Base-by-base conservation (phyloP, 1,140 invertebrate genomes). In the Trichonephila inaurata region DNA sequence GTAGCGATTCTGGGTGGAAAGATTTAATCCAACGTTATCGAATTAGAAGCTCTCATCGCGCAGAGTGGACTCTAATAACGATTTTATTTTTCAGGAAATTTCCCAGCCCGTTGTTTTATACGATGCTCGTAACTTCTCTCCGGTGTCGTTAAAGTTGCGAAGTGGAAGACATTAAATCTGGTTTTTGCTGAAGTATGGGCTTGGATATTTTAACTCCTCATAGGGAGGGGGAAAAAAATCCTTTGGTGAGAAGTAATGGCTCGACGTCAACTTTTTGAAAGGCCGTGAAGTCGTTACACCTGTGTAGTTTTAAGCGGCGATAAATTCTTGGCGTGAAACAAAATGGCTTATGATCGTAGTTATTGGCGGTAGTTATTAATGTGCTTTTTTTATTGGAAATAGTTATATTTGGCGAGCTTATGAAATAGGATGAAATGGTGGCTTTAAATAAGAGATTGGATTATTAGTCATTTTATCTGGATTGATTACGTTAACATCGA, bases 151-250 rank as follows among this genome's bases (percentile, higher is more conserved):
- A 85, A 85, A 85, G 12, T 85, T 85, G 60, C 6, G 28, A 28
- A 85, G 28, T 44, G 51, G 83, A 51, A n/a, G 83, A 51, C 58
- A 61, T 61, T 85, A 85, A 85, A 85, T 85, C 83, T 24, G n/a
- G 83, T 58, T 60, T 85, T 60, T 85, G 83, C 51, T 58, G 51
- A 51, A 51, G 51, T 51, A 81, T 81, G 28, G n/a, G 28, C 28
- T 81, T 21, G 28, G 83, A 85, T 85, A 85, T 85, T 85, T 85
- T 85, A 85, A 85, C 83, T 85, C 83, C 82, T 28, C 83, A 61
- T 85, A 85, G 51, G 51, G 51, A 40, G 33, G 3, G 3, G 51
- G 10, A 51, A 51, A 85, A 85, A 85, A 85, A 85, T 60, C 7
- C 51, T 51, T 51, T 51, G 51, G 51, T 10, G 51, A 10, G 51